Evolutionary conservation across 2,888 invertebrate genomes (phyloP).

Genomic region (Lasioglossum oenotherae): DNA sequence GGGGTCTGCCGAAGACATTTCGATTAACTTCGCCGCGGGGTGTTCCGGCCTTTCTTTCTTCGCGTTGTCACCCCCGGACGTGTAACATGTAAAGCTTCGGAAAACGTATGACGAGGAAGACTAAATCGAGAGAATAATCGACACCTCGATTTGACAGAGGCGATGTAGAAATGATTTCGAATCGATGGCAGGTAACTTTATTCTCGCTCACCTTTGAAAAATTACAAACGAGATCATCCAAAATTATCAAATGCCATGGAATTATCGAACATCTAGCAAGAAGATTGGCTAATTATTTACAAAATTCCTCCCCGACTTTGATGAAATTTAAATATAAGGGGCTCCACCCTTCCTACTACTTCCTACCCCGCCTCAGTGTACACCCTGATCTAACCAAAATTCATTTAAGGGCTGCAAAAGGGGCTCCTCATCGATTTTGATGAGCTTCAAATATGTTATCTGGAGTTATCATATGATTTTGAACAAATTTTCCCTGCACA

Average conservation of each 20-base stretch:
- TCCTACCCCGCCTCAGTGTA: background rate
- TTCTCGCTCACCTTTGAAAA: background rate
- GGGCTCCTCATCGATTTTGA: background rate
- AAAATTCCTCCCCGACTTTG: background rate
- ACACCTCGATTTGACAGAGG: background rate
- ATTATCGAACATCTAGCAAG: background rate
- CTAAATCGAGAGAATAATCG: background rate
- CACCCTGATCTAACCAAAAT: background rate
- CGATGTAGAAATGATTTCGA: background rate
- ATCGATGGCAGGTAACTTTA: background rate
- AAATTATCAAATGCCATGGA: background rate
- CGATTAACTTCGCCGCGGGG: conserved; percentile 81
- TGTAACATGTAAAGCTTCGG: conserved; percentile 7
- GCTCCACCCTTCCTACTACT: background rate
- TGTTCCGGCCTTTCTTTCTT: conserved; percentile 48
- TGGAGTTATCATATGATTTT: too few species aligned
- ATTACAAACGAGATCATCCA: background rate
- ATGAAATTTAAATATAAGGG: background rate
- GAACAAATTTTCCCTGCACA: background rate
- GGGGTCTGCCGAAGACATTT: conserved; percentile 82
- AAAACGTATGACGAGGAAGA: background rate
- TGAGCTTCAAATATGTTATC: background rate
- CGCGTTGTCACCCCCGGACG: conserved; percentile 5
- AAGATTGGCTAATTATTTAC: background rate
- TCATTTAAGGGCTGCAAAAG: background rate